Evolutionary conservation across 1,140 invertebrate genomes (phyloP), one percentile per base, ranked within the genome.

Genomic region (Armadillidium nasatum): DNA sequence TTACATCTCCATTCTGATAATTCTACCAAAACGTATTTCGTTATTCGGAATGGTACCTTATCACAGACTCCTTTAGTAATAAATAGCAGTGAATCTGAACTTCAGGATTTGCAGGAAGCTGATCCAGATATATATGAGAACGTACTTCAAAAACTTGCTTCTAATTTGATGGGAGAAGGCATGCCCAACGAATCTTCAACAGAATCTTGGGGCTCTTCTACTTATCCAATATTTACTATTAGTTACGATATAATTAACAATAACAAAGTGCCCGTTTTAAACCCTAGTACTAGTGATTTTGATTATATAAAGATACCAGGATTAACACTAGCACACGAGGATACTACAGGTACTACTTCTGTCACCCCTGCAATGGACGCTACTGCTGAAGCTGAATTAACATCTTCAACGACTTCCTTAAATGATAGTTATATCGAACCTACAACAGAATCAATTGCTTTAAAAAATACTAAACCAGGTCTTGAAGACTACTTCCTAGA

Each of bases 131-230:
- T 60, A 13, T 60, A 60, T 7, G 50, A 60, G 19, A 60, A 60
- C 19, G 50, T 60, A 60, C 19, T 60, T 15, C 50, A 60, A 60
- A 13, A 60, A 60, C 11, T 60, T 60, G 50, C 50, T 60, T 15
- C 50, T 4, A 60, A 60, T 60, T 60, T 60, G 19, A 15, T 60
- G 19, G 50, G 19, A 15, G 50, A 60, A 60, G 7, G 11, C 11
- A 15, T 60, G 11, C 19, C 19, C 19, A 19, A 60, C 11, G 50
- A 60, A 60, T 60, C 50, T 15, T 67, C 73, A 33, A 75, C 23
- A 15, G 54, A 75, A 44, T 9, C 73, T 10, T 75, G 73, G 73
- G 73, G 54, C 43, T 11, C 60, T 10, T 75, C 73, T 43, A 75
- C 73, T 7, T 75, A 75, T 22, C 7, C 73, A 4, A 75, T 75